phyloP scores from a whole-genome alignment of 2,113 vertebrate species.

The Ardeotis arabs region DNA sequence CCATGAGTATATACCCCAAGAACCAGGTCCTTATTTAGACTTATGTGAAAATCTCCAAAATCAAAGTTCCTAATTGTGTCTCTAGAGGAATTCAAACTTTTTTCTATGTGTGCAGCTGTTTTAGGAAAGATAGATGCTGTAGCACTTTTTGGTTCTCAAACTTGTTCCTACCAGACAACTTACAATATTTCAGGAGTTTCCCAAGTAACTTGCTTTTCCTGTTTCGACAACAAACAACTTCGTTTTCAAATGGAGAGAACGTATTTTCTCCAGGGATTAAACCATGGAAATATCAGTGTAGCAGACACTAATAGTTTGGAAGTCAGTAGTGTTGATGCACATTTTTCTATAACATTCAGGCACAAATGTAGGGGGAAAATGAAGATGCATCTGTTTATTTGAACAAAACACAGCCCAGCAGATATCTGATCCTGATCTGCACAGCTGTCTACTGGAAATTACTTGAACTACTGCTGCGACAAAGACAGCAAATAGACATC shows the following conservation, averaged over 20 bases:
- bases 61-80: not conserved
- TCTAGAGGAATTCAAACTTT: not conserved
- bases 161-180: not conserved
- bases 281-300: not conserved
- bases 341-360: not conserved
- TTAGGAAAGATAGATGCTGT: not conserved
- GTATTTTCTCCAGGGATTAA: not conserved
- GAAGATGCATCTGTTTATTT: not conserved
- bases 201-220: not conserved
- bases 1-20: accelerated
- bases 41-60: not conserved
- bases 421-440: not conserved
- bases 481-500: not conserved
- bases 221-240: not conserved
- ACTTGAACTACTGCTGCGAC: not conserved
- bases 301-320: not conserved
- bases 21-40: not conserved
- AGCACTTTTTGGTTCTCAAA: not conserved
- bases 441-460: not conserved
- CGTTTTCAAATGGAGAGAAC: not conserved
- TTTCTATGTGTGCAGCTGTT: not conserved
- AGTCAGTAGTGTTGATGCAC: not conserved
- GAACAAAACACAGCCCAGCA: not conserved
- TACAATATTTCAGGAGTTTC: not conserved
- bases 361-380: not conserved